Percentiles rank a stretch among this genome's conserved stretches.
phyloP scores from a whole-genome alignment of 2,797 vertebrate genomes.

The Falco rusticolus region DNA sequence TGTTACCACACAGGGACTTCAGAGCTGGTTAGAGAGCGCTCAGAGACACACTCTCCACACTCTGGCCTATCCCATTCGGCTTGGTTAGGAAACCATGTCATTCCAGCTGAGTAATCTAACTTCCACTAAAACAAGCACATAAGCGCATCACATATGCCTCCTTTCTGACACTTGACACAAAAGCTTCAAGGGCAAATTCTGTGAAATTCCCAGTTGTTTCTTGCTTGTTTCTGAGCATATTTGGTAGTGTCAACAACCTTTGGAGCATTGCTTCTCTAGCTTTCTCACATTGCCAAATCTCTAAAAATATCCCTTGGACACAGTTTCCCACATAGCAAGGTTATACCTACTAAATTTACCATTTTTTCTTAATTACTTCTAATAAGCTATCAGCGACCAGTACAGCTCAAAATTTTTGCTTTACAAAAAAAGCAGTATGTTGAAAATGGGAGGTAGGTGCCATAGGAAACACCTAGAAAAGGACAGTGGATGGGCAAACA shows the following conservation, averaged over 20 bases:
- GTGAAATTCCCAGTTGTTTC: background rate
- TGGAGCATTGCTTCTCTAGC: background rate
- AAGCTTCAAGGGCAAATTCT: background rate
- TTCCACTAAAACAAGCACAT: background rate
- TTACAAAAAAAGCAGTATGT: background rate
- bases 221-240: background rate
- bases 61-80: background rate
- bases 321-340: background rate
- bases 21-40: background rate
- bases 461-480: background rate
- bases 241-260: background rate
- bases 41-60: background rate
- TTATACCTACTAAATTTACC: background rate
- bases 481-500: rapidly evolving
- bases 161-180: background rate
- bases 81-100: background rate
- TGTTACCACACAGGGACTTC: background rate
- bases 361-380: background rate
- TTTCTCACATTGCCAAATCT: background rate
- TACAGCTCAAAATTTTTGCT: background rate
- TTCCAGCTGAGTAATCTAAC: background rate
- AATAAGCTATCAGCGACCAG: background rate
- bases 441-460: background rate
- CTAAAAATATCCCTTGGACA: background rate
- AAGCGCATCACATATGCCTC: background rate